These are phyloP conservation scores for Vanessa cardui DNA, from an alignment of 2,888 invertebrate genomes.

Conservation along the genomic window DNA sequence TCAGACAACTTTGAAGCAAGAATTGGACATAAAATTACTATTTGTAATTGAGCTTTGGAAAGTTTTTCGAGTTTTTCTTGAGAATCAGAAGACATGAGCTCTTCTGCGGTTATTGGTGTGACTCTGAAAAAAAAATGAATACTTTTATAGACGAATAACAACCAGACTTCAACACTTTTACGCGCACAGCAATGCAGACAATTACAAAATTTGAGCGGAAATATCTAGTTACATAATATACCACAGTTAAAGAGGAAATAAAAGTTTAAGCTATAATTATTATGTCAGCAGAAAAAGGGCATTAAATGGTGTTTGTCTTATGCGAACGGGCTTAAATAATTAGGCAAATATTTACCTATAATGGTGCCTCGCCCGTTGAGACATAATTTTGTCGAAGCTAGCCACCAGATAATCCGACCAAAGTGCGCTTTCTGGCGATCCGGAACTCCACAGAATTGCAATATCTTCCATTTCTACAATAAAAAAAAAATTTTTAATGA, in stretches of 20 bases:
- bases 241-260: constrained; percentile 20
- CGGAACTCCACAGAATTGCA: constrained; percentile 89
- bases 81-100: constrained; percentile 80
- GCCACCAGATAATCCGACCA: constrained; percentile 92
- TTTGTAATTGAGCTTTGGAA: constrained; percentile 87
- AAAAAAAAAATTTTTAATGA: constrained; percentile 27
- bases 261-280: constrained; percentile 9
- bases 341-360: constrained; percentile 84
- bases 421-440: constrained; percentile 89
- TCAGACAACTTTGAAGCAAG: constrained; percentile 85
- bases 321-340: neutral
- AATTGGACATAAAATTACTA: constrained; percentile 90
- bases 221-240: constrained; percentile 17
- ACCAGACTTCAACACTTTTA: neutral
- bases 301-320: no score
- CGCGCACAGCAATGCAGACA: neutral
- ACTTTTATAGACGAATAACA: neutral
- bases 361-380: constrained; percentile 89
- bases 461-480: constrained; percentile 90
- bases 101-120: constrained; percentile 88
- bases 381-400: constrained; percentile 92
- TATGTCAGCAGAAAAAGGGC: neutral
- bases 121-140: no score
- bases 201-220: constrained; percentile 26
- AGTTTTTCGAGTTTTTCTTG: constrained; percentile 80